A percentile compares a stretch with the other conserved stretches of the same genome.
Evolutionary conservation across 2,888 invertebrate genomes (phyloP).

Genomic region (Limnephilus lunatus): DNA sequence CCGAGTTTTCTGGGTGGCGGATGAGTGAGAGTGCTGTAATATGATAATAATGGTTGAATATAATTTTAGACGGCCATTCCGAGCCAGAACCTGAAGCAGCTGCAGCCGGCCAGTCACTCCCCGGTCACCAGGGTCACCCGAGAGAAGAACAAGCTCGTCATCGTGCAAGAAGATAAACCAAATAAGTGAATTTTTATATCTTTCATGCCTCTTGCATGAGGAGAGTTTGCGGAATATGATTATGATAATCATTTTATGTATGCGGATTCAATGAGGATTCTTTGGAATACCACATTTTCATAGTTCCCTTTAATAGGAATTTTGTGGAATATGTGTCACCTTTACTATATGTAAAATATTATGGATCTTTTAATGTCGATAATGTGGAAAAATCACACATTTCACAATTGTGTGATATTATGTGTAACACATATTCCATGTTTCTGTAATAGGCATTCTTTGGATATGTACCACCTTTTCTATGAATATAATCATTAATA

Average conservation of each 20-base stretch:
- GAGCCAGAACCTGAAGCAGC: slow-evolving; percentile 82
- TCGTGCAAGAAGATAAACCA: slow-evolving; percentile 81
- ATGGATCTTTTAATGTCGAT: not conserved
- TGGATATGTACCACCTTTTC: no score
- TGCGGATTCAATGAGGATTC: not conserved
- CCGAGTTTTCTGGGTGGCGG: no score
- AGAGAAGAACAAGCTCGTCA: slow-evolving; percentile 89
- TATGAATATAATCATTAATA: no score
- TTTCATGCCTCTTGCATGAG: not conserved
- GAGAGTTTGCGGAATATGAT: not conserved
- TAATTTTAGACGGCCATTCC: slow-evolving; percentile 77
- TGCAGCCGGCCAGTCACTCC: slow-evolving; percentile 80
- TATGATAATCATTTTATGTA: not conserved
- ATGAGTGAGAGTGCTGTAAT: not conserved
- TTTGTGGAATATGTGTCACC: not conserved
- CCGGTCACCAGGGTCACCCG: slow-evolving; percentile 89
- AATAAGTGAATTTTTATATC: slow-evolving; percentile 59
- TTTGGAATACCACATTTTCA: not conserved
- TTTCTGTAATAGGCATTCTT: not conserved
- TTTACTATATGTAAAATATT: no score
- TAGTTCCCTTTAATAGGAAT: not conserved
- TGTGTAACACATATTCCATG: not conserved
- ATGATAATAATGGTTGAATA: slow-evolving; percentile 7
- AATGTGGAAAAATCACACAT: not conserved
- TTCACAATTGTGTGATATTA: not conserved